Evolutionary conservation across 2,113 vertebrate species (phyloP), one percentile per base, ranked within the genome.

Genomic region (Pitta sordida): DNA sequence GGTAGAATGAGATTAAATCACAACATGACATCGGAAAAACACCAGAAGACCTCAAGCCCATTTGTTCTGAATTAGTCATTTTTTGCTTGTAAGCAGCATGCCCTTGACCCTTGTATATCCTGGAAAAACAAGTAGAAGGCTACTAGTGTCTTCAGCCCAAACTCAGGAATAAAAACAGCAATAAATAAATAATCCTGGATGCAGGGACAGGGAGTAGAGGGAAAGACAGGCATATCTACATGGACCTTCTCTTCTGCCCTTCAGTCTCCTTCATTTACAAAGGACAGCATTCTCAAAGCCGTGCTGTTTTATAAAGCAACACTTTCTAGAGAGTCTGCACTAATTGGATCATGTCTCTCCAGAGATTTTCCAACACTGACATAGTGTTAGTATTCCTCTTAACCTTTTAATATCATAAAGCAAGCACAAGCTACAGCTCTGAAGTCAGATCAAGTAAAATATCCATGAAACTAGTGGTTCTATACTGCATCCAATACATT

Each of bases 221-320:
- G n/a, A 69, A 77, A 70, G 20, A 44, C 7, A 74, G 43, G 10
- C 1, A 0, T 5, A 44, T 29, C n/a, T 62, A 3, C 0, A 0
- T 8, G 22, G 51, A 23, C 43, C 34, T 86, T 36, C 19, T 63
- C 64, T 65, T 26, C 12, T 60, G 22, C 46, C 20, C 13, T 37
- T 73, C 43, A 32, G 29, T 36, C 18, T 60, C 71, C 17, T 63
- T 68, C 44, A 32, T 56, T 85, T 79, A 48, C 19, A 48, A 85
- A 88, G 70, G 70, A 76, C 15, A 56, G n/a, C 6, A 48, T 51
- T 90, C 87, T 75, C 74, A 90, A 83, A 90, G 62, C 44, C 60
- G 30, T 23, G 15, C 46, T 63, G 8, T 80, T 79, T 76, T 65
- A 43, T 53, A 76, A 85, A 85, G 53, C 43, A 83, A 32, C 13